Base-by-base conservation (phyloP, 2,888 invertebrate species). In the Ichneumoninae sp. region DNA sequence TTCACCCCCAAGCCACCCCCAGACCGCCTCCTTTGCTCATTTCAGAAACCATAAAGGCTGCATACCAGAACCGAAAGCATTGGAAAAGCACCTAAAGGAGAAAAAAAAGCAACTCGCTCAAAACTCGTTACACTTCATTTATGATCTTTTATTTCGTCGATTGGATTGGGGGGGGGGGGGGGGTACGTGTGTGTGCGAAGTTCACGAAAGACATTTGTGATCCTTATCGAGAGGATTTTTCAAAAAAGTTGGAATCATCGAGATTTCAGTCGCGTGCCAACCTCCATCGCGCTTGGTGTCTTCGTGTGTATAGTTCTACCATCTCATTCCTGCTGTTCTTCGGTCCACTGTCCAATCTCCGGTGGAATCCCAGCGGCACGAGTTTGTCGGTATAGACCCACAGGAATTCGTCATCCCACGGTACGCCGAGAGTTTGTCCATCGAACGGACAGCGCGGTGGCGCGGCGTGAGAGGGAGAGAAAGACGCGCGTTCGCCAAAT, bases 401-500 rank as follows among this genome's bases (percentile, higher is more conserved):
- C 76, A 80, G 85, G 83, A 85, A 85, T 85, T 85, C 83, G 85
- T 85, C 85, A 85, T 85, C 79, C 85, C 50, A 68, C 33, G 79
- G 73, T 69, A 52, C 70, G 36, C 22, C 75, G 70, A 66, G 84
- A 85, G 79, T 85, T 76, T 68, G 80, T 83, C 76, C 79, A 76
- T 77, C 73, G 85, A 78, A 66, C 47, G 69, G 73, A 71, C 75
- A 77, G 30, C 66, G 73, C 71, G 79, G 82, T 26, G 63, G 66
- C 36, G 19, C 22, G 54, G 77, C 47, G 54, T 47, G 60, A 77
- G 87, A 81, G 78, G 57, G 69, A 71, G 65, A 33, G 68, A 81
- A 54, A 68, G 69, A 63, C 30, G 73, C 73, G 76, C 76, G 93
- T 93, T 93, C 93, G 91, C 89, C 89, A 93, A 93, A 93, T 92